Evolutionary conservation across 2,888 invertebrate genomes (phyloP), one percentile per base, ranked within the genome.

Genomic region (Cremastinae sp.): DNA sequence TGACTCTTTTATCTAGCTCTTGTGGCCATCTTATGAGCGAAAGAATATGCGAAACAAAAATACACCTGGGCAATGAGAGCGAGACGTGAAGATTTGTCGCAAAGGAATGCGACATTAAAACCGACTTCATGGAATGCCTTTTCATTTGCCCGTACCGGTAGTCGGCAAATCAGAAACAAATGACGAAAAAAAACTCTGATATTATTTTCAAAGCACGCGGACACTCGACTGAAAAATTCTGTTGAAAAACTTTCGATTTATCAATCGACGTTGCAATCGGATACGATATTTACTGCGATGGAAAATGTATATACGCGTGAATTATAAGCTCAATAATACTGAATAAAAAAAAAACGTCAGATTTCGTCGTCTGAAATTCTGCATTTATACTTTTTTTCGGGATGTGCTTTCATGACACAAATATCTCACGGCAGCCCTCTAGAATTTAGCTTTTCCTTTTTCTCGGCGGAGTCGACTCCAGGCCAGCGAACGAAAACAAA

Each of bases 391-490:
- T 78, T 81, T 75, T 78, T 75, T 78, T 78, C 79, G 79, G 79
- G 20, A 39, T 61, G 35, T 82, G 81, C 83, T 83, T 85, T 82
- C 83, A 82, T 84, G 86, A 86, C 85, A 85, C 86, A 85, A 86
- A 86, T 86, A 86, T 86, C 85, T 86, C 79, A 62, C 61, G 74
- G 77, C 81, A 80, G 59, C 83, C 80, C 75, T 78, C 83, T 79
- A 82, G 85, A 86, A 85, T 85, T 84, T 74, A 76, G 81, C 79
- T 82, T 83, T 83, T 83, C 82, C 83, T 85, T 86, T 85, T 84
- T 81, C 80, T 72, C 78, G 69, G 49, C 14, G 51, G 7, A 22
- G 8, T 51, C 59, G 65, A 37, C 16, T 45, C 65, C 28, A 41
- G 37, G 51, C 41, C 28, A 14, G 59, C 9, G 58, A 53, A 66